Base-by-base conservation (phyloP, 2,888 invertebrate genomes). In the Tipula confusa region DNA sequence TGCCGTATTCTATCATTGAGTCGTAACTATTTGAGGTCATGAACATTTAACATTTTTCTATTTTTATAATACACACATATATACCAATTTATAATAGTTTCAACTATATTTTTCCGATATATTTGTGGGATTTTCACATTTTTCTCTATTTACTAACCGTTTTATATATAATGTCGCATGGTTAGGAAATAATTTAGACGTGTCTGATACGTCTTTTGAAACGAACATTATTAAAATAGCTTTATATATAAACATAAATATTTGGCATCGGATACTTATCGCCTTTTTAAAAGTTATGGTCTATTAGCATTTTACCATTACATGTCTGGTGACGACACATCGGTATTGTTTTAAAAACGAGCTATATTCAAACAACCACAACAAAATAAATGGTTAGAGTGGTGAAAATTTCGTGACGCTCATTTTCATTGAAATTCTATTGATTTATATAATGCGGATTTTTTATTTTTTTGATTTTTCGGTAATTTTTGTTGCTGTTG, bases 131-230 rank as follows among this genome's bases (percentile, higher is more conserved):
- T 64, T 64, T 64, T 64, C 64, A 64, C 64, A 64, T 24, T 64
- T 64, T 64, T 64, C 64, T 64, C 18, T 24, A 64, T 24, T 64
- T 64, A 64, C 64, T 24, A 64, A 64, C 24, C 64, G 43, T 13
- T 64, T 48, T 64, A 2, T 64, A 24, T 64, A 18, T 24, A 64
- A 18, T 64, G 64, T 64, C 64, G 64, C 64, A 64, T 64, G 64
- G 24, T 64, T 64, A 64, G 64, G 64, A 64, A 64, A 64, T 64
- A 64, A 24, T 64, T 64, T 64, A 64, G 64, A 64, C 64, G 64
- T 64, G 64, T 9, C 24, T 64, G 24, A 18, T 1, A 3, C 11
- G 18, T 24, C 13, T 9, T 43, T 24, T 24, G 24, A 64, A 64
- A 7, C 18, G 7, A 24, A 64, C 64, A 64, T 64, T n/a, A n/a